Evolutionary conservation across 64 coral and sea anemone species (phyloP).

Genomic region (Exaiptasia diaphana): DNA sequence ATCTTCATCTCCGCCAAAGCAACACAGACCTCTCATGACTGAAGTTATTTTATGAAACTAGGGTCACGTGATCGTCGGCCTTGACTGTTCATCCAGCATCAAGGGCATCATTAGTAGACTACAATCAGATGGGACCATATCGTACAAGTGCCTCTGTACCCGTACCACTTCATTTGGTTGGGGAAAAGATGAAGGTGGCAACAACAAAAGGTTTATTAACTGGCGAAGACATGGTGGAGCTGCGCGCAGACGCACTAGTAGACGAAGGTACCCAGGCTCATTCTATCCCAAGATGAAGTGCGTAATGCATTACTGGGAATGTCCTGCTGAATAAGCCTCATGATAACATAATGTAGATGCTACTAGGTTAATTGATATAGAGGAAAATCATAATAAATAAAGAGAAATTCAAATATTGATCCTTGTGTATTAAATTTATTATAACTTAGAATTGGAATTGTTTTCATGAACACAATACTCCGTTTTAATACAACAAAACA

Average conservation of each 20-base stretch:
- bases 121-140: neutral
- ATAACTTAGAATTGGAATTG: too few species aligned
- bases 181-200: neutral
- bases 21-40: too few species aligned
- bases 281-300: neutral
- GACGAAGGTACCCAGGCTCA: too few species aligned
- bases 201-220: neutral
- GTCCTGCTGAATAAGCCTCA: neutral
- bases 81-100: neutral
- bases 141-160: neutral
- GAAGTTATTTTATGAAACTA: neutral
- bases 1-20: too few species aligned
- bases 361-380: too few species aligned
- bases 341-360: too few species aligned
- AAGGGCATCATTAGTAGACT: neutral
- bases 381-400: too few species aligned
- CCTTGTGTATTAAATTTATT: too few species aligned
- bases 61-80: slow-evolving; percentile 24
- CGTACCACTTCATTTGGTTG: neutral
- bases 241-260: neutral
- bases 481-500: too few species aligned
- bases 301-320: slow-evolving; percentile 15
- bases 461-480: too few species aligned
- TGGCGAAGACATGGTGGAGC: neutral
- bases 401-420: too few species aligned